These are phyloP conservation scores for Drosophila ironensis DNA, from an alignment of 1,140 invertebrate genomes.

Conservation along the genomic window DNA sequence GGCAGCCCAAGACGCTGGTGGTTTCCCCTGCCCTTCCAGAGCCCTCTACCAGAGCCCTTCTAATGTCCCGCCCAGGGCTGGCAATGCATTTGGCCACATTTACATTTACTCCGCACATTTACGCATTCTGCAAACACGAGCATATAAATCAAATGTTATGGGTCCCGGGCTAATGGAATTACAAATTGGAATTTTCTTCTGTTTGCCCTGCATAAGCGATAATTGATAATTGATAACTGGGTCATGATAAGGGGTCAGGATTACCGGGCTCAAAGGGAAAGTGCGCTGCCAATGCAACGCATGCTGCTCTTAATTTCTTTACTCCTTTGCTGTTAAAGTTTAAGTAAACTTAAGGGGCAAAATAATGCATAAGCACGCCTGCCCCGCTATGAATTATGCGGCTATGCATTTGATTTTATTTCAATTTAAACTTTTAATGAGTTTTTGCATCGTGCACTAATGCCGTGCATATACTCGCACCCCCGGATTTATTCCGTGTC, in stretches of 20 bases:
- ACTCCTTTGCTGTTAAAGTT: no score
- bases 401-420: conserved; percentile 70
- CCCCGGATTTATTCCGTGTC: conserved; percentile 33
- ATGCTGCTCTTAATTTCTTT: background rate
- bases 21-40: conserved; percentile 16
- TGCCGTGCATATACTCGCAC: conserved; percentile 16
- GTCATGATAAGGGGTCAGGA: conserved; percentile 27
- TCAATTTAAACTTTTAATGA: conserved; percentile 79
- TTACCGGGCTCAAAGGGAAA: conserved; percentile 6
- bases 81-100: conserved; percentile 63
- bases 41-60: no score
- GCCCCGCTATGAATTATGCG: conserved; percentile 6
- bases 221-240: conserved; percentile 51
- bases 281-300: background rate
- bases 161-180: conserved; percentile 30
- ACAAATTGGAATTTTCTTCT: conserved; percentile 40
- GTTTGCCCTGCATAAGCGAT: conserved; percentile 29
- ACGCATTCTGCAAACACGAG: conserved; percentile 47
- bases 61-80: background rate
- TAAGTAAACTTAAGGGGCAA: no score
- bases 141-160: conserved; percentile 64
- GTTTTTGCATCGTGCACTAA: conserved; percentile 53
- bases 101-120: conserved; percentile 61
- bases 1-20: conserved; percentile 42
- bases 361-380: no score